Evolutionary conservation across 2,888 invertebrate species (phyloP), one percentile per base, ranked within the genome.

Genomic region (Cosmopolites sordidus): DNA sequence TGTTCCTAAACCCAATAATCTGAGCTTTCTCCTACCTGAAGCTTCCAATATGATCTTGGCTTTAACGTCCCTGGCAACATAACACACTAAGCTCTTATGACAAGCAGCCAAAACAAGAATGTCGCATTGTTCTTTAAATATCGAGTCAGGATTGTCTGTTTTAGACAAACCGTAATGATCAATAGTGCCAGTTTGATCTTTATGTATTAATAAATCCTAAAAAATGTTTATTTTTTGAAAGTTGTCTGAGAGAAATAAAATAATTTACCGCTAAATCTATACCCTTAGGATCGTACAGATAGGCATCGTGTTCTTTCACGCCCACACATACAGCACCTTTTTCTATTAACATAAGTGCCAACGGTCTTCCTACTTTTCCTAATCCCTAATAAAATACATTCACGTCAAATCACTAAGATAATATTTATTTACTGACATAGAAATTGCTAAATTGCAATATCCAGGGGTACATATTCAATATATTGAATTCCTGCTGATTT

Each of bases 21-120:
- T n/a, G n/a, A n/a, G n/a, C n/a, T n/a, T n/a, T n/a, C n/a, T 33
- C 15, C 4, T 33, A 57, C 57, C 53, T 9, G 72, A 66, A 5
- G 69, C 71, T 60, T 74, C 74, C 1, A 74, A 51, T 15, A 73
- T 61, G 3, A 73, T 56, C 58, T 70, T 72, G 1, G 73, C 73
- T 55, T 68, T 63, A 11, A 73, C 61, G 43, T 66, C 63, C 37
- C 69, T 66, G 2, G 73, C 72, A 11, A 66, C 58, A 50, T 68
- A 63, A 58, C 69, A 72, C 18, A 56, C 59, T 11, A 74, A 48
- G 43, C 65, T 65, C 49, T 69, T 70, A n/a, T 72, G 69, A 12
- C 59, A 54, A 2, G 69, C 69, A 1, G 71, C 65, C 15, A 73
- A 58, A 2, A 73, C 62, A 18, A 73, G 57, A 22, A 74, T 65